A percentile compares a stretch with the other conserved stretches of the same genome.
Conservation (phyloP, 2,888 invertebrate species). For the Reticulitermes lucifugus region DNA sequence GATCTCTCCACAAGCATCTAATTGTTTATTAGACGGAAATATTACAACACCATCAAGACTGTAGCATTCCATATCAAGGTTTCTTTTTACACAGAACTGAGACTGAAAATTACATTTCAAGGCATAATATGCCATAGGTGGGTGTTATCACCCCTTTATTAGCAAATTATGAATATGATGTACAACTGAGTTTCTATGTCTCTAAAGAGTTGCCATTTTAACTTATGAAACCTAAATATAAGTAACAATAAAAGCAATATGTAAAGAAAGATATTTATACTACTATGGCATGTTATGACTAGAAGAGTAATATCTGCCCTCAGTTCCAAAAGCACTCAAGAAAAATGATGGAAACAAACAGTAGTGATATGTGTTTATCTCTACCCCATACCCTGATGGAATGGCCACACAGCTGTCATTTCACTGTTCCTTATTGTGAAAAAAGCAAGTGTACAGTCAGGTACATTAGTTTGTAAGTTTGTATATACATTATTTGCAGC, state of each 20-base stretch:
- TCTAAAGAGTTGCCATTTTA: too few relatives aligned
- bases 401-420: conserved; percentile 19
- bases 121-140: too few relatives aligned
- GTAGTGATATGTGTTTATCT: background rate
- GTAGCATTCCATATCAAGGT: background rate
- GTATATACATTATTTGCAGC: conserved; percentile 44
- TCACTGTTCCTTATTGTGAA: conserved; percentile 20
- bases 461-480: conserved; percentile 42
- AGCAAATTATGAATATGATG: too few relatives aligned
- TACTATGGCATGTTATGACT: background rate
- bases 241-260: too few relatives aligned
- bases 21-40: background rate
- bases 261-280: background rate
- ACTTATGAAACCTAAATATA: too few relatives aligned
- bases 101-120: too few relatives aligned
- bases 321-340: too few relatives aligned
- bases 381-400: background rate
- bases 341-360: background rate
- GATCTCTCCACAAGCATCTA: background rate
- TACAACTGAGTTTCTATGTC: too few relatives aligned
- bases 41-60: background rate
- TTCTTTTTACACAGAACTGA: background rate
- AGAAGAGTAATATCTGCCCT: background rate
- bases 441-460: conserved; percentile 34
- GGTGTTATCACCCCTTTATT: too few relatives aligned